Conservation (phyloP, 2,888 invertebrate genomes). For the Stictocephala bisonia region DNA sequence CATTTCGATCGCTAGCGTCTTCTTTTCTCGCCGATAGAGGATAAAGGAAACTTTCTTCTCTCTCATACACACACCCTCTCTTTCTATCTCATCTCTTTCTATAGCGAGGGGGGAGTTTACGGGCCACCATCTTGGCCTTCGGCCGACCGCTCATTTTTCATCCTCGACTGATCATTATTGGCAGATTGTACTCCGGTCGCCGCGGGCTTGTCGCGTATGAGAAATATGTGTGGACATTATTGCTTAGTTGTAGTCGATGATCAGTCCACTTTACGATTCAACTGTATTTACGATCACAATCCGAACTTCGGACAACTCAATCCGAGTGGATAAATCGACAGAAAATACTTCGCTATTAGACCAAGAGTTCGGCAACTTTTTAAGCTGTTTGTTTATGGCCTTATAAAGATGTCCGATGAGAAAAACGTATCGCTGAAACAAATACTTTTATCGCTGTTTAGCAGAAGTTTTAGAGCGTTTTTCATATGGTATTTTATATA, state of each 20-base stretch:
- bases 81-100: too few species aligned
- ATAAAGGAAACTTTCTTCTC: constrained; percentile 47
- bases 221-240: constrained; percentile 20
- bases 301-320: not conserved
- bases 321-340: constrained; percentile 20
- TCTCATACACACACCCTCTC: too few species aligned
- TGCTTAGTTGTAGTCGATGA: not conserved
- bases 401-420: constrained; percentile 33
- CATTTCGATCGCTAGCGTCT: constrained; percentile 57
- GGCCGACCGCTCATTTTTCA: constrained; percentile 36
- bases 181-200: constrained; percentile 17
- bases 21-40: constrained; percentile 47
- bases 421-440: too few species aligned
- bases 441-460: too few species aligned
- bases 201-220: not conserved
- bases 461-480: too few species aligned
- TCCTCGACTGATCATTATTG: constrained; percentile 18
- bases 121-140: constrained; percentile 28
- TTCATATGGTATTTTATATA: too few species aligned
- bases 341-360: constrained; percentile 34
- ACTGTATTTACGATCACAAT: not conserved
- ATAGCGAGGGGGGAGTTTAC: constrained; percentile 8
- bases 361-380: constrained; percentile 24
- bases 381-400: constrained; percentile 41
- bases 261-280: not conserved